These are phyloP conservation scores for Hemistola chrysoprasaria DNA, from an alignment of 2,888 invertebrate genomes.

Conservation along the genomic window DNA sequence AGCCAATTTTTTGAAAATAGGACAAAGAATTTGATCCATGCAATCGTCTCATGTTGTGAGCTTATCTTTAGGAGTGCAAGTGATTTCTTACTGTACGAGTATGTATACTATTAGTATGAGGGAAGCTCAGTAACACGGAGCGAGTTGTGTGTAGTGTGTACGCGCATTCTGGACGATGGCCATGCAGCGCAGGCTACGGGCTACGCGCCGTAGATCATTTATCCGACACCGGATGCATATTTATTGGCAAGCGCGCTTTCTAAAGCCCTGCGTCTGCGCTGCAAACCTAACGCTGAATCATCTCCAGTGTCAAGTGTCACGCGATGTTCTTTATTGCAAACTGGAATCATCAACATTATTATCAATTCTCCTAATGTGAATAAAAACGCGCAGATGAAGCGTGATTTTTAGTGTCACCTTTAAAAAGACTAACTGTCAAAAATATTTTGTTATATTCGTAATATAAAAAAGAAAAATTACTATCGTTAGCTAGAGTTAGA, in stretches of 20 bases:
- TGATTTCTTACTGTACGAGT: no score
- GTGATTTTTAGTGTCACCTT: slow-evolving; percentile 41
- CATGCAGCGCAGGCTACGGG: slow-evolving; percentile 58
- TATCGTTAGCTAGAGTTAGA: no score
- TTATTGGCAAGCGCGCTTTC: slow-evolving; percentile 76
- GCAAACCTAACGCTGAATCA: slow-evolving; percentile 53
- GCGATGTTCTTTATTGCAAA: slow-evolving; percentile 56
- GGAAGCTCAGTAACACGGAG: no score
- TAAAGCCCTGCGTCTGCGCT: slow-evolving; percentile 43
- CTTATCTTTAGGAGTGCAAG: no score
- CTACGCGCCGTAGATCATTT: slow-evolving; percentile 81
- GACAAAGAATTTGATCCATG: no score
- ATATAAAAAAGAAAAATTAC: no score
- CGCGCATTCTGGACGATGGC: no score
- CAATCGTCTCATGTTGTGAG: no score
- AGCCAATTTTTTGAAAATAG: no score
- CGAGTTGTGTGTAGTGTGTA: no score
- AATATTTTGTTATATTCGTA: no score
- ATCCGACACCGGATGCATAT: slow-evolving; percentile 76
- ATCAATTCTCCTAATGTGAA: slow-evolving; percentile 39
- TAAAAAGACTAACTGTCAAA: slow-evolving; percentile 24
- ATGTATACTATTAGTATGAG: no score
- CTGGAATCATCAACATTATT: slow-evolving; percentile 37
- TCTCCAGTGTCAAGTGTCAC: slow-evolving; percentile 64
- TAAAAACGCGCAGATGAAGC: slow-evolving; percentile 49